Percentiles rank a stretch among this genome's conserved stretches.
phyloP scores from a whole-genome alignment of 2,113 vertebrate genomes.

The Trinectes maculatus region DNA sequence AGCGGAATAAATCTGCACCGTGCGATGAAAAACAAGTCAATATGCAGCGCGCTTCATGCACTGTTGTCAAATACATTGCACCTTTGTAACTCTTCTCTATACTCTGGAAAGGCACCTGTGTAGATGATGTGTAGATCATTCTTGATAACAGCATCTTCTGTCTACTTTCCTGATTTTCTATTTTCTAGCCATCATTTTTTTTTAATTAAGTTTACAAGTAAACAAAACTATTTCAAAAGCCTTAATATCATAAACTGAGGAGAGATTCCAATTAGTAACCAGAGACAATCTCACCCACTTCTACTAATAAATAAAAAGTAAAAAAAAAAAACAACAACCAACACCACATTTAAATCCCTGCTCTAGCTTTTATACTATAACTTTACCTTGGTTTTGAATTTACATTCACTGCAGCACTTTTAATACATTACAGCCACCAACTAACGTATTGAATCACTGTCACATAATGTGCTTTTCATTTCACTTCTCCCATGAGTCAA shows the following conservation, averaged over 20 bases:
- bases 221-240: neutral
- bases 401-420: neutral
- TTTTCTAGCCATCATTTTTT: neutral
- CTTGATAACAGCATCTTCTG: conserved; percentile 34
- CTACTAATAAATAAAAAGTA: neutral
- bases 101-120: too few species aligned
- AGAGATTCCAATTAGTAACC: neutral
- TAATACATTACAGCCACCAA: conserved; percentile 1
- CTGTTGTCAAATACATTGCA: neutral
- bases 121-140: too few species aligned
- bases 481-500: conserved; percentile 12
- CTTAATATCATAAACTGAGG: neutral
- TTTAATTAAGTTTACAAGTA: neutral
- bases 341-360: neutral
- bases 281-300: conserved; percentile 3
- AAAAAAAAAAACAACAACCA: neutral
- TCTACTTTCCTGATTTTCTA: conserved; percentile 5
- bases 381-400: neutral
- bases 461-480: conserved; percentile 32
- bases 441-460: conserved; percentile 31
- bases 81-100: neutral
- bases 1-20: conserved; percentile 13
- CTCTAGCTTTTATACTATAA: neutral
- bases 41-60: neutral
- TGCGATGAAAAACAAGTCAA: neutral